These are phyloP conservation scores for Xanthia icteritia DNA, from an alignment of 2,888 invertebrate species.

Conservation along the genomic window DNA sequence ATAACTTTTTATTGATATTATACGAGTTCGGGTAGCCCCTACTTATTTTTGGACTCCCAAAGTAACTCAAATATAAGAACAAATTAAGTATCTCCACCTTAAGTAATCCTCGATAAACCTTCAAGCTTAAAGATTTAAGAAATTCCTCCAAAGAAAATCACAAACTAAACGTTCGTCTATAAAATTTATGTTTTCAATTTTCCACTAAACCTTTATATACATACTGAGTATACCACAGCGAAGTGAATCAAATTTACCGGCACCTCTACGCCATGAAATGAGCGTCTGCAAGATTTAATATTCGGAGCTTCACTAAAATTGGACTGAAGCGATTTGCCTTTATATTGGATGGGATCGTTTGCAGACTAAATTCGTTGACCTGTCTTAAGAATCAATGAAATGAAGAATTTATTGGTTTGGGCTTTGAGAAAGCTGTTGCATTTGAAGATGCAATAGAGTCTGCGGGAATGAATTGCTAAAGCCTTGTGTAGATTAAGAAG, in stretches of 20 bases:
- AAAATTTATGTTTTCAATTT: slow-evolving; percentile 55
- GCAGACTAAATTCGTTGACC: slow-evolving; percentile 37
- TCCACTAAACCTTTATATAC: slow-evolving; percentile 25
- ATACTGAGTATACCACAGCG: slow-evolving; percentile 42
- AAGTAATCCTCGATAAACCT: background rate
- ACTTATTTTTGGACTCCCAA: background rate
- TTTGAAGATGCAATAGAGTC: slow-evolving; percentile 10
- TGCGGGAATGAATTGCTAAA: background rate
- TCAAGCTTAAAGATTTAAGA: background rate
- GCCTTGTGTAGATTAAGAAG: background rate
- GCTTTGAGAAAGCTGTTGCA: slow-evolving; percentile 35
- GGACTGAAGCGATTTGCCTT: slow-evolving; percentile 48
- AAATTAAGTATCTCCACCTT: background rate
- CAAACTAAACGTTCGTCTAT: background rate
- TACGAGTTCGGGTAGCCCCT: background rate
- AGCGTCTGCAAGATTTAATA: slow-evolving; percentile 59
- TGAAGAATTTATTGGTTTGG: slow-evolving; percentile 41
- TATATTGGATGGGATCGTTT: slow-evolving; percentile 36
- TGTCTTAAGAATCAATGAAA: slow-evolving; percentile 48
- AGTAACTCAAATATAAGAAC: background rate
- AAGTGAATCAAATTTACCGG: slow-evolving; percentile 59
- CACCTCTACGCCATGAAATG: slow-evolving; percentile 52
- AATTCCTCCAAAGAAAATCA: slow-evolving; percentile 3
- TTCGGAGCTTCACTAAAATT: slow-evolving; percentile 56
- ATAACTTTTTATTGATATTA: background rate